Evolutionary conservation across 1,140 invertebrate species (phyloP).

Genomic region (Orius laevigatus): DNA sequence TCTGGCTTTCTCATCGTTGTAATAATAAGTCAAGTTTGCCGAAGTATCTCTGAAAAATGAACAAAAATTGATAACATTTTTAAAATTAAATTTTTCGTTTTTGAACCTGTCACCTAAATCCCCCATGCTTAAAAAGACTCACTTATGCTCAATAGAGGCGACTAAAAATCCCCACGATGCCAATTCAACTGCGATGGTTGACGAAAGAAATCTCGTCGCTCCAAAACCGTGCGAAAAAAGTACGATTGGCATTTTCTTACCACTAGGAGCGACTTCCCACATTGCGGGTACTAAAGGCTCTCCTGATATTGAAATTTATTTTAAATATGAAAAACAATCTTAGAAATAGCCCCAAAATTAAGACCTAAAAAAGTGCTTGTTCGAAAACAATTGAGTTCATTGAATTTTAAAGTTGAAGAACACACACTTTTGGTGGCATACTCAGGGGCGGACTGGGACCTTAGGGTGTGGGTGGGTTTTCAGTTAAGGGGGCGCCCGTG

Average conservation of each 20-base stretch:
- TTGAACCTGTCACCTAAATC: neutral
- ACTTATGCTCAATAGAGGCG: conserved; percentile 45
- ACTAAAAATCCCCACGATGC: conserved; percentile 50
- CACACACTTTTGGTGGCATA: neutral
- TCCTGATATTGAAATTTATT: conserved; percentile 21
- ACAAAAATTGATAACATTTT: neutral
- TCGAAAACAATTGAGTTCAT: neutral
- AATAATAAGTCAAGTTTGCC: conserved; percentile 36
- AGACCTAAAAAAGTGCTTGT: neutral
- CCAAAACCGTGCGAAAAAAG: conserved; percentile 52
- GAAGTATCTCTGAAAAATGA: conserved; percentile 34
- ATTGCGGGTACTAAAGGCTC: conserved; percentile 35
- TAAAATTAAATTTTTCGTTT: neutral
- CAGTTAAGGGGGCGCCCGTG: no score
- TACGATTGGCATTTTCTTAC: conserved; percentile 36
- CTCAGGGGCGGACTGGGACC: no score
- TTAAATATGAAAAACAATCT: neutral
- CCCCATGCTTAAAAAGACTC: conserved; percentile 12
- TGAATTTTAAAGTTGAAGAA: conserved; percentile 4
- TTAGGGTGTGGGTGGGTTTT: no score
- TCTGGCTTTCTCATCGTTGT: conserved; percentile 24
- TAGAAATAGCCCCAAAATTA: neutral
- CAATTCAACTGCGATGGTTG: conserved; percentile 38
- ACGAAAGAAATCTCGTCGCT: conserved; percentile 41
- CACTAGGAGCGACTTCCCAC: conserved; percentile 30